Base-by-base conservation (phyloP, 1,140 invertebrate genomes). In the Globodera rostochiensis region DNA sequence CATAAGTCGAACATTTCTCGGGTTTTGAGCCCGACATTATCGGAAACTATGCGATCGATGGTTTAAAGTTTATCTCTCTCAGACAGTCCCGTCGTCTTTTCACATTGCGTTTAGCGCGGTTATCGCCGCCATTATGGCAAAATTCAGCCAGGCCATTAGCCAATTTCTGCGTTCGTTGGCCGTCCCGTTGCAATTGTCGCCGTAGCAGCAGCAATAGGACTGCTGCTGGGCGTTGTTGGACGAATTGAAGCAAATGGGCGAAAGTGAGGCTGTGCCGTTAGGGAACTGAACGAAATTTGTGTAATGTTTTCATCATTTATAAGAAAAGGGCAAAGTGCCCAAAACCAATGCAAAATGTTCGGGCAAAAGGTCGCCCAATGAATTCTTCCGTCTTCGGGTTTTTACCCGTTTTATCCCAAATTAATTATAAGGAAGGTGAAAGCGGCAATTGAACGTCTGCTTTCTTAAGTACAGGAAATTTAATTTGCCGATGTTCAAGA, bases 181-280 rank as follows among this genome's bases (percentile, higher is more conserved):
- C 11, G 19, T 64, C 19, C 57, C 57, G 11, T 78, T 78, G 36
- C 77, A 78, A 47, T 25, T 78, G 57, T 78, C 77, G 21, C 46
- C 77, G 50, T 78, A 78, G 50, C 77, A 78, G 36, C 77, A 78
- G 64, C 77, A 78, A 69, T 78, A 78, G 15, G 47, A 15, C 11
- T 36, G 36, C 36, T 36, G 36, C 36, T 45, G n/a, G 25, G 15
- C 21, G 21, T 78, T 78, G 25, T 9, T 19, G 21, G 76, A 60
- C 49, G 77, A 78, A 69, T 78, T 78, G 8, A 46, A 69, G 25
- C 77, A 78, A 6, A 66, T 21, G 0, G 64, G 47, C 9, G 21
- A 21, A 25, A 60, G 11, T n/a, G 66, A 47, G 13, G 25, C 3
- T 6, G 77, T 78, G 66, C 77, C 77, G 21, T 78, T 78, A 15